Evolutionary conservation across 2,113 vertebrate genomes (phyloP).

Genomic region (Progne subis): DNA sequence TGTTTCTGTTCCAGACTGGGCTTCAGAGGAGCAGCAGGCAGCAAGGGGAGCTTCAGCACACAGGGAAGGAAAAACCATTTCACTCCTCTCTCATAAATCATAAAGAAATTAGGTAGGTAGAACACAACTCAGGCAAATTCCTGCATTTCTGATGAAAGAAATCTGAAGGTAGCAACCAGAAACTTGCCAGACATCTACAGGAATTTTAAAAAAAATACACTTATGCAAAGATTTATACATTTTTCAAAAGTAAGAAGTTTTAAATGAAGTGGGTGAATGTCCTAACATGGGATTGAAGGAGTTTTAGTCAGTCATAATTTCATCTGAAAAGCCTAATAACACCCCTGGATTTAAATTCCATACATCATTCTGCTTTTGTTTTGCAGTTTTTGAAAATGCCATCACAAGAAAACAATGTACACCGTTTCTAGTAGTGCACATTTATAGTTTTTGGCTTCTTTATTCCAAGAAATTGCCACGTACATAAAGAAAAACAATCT

Average conservation of each 20-base stretch:
- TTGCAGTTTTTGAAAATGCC: constrained; percentile 40
- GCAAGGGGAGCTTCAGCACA: background rate
- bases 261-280: background rate
- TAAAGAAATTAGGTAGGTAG: background rate
- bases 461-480: background rate
- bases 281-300: background rate
- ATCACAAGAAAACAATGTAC: background rate
- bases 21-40: background rate
- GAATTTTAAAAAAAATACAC: background rate
- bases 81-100: background rate
- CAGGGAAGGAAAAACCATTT: background rate
- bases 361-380: background rate
- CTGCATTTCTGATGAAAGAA: background rate
- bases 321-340: background rate
- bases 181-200: background rate
- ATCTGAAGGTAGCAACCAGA: background rate
- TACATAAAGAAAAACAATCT: background rate
- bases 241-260: background rate
- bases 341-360: background rate
- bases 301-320: background rate
- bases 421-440: background rate
- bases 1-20: background rate
- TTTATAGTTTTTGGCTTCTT: constrained; percentile 7
- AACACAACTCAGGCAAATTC: background rate
- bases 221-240: background rate